Percentiles rank a stretch among this genome's conserved stretches.
phyloP scores from a whole-genome alignment of 2,797 vertebrate genomes.

The Pygocentrus nattereri region DNA sequence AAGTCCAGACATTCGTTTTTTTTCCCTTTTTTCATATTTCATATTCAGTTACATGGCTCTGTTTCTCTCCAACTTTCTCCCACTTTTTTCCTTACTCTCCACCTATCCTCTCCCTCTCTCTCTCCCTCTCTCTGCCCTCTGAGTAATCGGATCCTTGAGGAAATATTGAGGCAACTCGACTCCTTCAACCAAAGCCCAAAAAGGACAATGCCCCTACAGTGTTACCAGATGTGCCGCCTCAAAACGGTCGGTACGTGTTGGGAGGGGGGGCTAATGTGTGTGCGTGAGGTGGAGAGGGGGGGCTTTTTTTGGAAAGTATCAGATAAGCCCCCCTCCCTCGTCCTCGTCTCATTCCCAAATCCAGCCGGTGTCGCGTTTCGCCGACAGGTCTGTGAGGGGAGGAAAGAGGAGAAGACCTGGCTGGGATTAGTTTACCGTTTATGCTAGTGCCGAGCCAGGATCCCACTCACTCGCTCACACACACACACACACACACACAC shows the following conservation, averaged over 20 bases:
- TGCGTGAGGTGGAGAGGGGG: constrained; percentile 51
- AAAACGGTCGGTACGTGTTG: constrained; percentile 76
- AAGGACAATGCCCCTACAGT: constrained; percentile 98
- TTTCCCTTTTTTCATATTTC: constrained; percentile 55
- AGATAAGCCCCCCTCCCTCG: constrained; percentile 86
- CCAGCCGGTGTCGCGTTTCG: constrained; percentile 92
- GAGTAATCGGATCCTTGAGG: constrained; percentile 88
- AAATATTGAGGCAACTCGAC: constrained; percentile 94
- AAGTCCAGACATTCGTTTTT: constrained; percentile 81
- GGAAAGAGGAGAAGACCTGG: constrained; percentile 86
- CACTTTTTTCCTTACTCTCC: constrained; percentile 60
- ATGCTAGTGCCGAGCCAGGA: constrained; percentile 94
- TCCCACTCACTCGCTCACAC: constrained; percentile 81
- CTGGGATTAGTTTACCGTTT: constrained; percentile 94
- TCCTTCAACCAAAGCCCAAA: constrained; percentile 82
- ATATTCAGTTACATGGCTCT: constrained; percentile 61
- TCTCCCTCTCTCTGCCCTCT: constrained; percentile 82
- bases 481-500: constrained; percentile 35
- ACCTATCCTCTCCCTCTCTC: constrained; percentile 64
- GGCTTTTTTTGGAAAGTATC: constrained; percentile 90
- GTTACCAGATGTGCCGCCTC: constrained; percentile 97
- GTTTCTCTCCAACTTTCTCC: constrained; percentile 66
- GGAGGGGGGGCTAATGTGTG: constrained; percentile 79
- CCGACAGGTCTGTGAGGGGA: constrained; percentile 92
- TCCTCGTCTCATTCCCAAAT: constrained; percentile 90